Percentiles rank a stretch among this genome's conserved stretches.
phyloP scores from a whole-genome alignment of 2,888 invertebrate species.

The Artemia sinica region DNA sequence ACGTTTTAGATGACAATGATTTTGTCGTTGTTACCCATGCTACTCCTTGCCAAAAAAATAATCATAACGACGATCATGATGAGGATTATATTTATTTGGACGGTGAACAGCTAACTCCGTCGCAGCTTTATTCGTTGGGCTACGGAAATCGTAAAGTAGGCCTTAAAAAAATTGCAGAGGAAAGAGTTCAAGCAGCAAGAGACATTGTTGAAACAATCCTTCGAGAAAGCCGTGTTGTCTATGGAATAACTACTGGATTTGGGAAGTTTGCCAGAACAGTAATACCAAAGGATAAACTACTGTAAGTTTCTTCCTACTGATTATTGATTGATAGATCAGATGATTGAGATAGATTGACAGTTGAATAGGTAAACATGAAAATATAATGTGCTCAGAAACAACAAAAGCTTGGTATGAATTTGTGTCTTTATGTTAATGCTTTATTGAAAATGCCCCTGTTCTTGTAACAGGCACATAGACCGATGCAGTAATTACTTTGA shows the following conservation, averaged over 20 bases:
- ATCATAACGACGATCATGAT: slow-evolving; percentile 29
- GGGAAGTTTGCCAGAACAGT: slow-evolving; percentile 44
- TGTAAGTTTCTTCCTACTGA: slow-evolving; percentile 31
- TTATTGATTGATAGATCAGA: too few species aligned
- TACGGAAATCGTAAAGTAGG: slow-evolving; percentile 39
- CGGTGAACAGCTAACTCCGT: slow-evolving; percentile 39
- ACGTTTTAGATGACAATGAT: slow-evolving; percentile 43
- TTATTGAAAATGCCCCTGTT: too few species aligned
- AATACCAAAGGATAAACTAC: slow-evolving; percentile 39
- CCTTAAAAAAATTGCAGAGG: slow-evolving; percentile 39
- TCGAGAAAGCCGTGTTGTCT: slow-evolving; percentile 36
- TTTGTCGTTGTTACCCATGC: slow-evolving; percentile 40
- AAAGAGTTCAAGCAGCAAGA: slow-evolving; percentile 38
- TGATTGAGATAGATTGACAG: too few species aligned
- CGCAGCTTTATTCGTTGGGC: slow-evolving; percentile 40
- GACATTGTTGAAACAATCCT: slow-evolving; percentile 41
- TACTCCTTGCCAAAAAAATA: neutral
- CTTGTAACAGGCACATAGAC: too few species aligned
- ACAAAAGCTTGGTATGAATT: too few species aligned
- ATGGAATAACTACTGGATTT: slow-evolving; percentile 48
- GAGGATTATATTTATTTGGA: slow-evolving; percentile 39
- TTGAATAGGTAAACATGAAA: too few species aligned
- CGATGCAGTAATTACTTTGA: too few species aligned
- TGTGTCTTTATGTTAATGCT: too few species aligned
- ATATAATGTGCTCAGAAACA: too few species aligned